Conservation (phyloP, 2,888 invertebrate species). For the Acronicta aceris region DNA sequence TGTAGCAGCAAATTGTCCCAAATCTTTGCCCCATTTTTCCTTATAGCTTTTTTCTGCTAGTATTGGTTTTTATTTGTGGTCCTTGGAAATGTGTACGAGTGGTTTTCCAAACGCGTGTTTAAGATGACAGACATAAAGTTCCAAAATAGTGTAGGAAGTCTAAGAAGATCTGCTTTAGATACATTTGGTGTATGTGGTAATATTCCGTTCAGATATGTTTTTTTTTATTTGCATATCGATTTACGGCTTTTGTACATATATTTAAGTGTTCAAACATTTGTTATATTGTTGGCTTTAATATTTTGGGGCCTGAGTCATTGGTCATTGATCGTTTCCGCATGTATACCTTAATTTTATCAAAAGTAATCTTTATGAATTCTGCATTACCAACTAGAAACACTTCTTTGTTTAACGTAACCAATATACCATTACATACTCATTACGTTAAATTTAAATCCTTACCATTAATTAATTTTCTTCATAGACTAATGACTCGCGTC, state of each 20-base stretch:
- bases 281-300: neutral
- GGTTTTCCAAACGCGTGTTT: slow-evolving; percentile 36
- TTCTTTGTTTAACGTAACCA: slow-evolving; percentile 5
- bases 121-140: slow-evolving; percentile 40
- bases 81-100: slow-evolving; percentile 32
- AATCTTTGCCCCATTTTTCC: slow-evolving; percentile 50
- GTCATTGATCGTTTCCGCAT: neutral
- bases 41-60: slow-evolving; percentile 42
- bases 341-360: too few relatives aligned
- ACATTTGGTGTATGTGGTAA: slow-evolving; percentile 21
- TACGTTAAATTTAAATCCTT: slow-evolving; percentile 28
- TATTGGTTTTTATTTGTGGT: slow-evolving; percentile 44
- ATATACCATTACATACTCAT: slow-evolving; percentile 4
- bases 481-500: slow-evolving; percentile 33
- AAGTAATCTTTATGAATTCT: neutral
- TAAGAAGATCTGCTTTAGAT: slow-evolving; percentile 40
- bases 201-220: slow-evolving; percentile 12
- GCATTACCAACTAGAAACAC: neutral
- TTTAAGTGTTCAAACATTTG: slow-evolving; percentile 6
- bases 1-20: slow-evolving; percentile 53
- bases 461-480: slow-evolving; percentile 36
- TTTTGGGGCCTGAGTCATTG: slow-evolving; percentile 1
- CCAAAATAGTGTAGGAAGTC: slow-evolving; percentile 15
- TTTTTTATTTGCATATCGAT: slow-evolving; percentile 17
- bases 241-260: neutral